Evolutionary conservation across 2,888 invertebrate species (phyloP).

Genomic region (Itoplectis maculator): DNA sequence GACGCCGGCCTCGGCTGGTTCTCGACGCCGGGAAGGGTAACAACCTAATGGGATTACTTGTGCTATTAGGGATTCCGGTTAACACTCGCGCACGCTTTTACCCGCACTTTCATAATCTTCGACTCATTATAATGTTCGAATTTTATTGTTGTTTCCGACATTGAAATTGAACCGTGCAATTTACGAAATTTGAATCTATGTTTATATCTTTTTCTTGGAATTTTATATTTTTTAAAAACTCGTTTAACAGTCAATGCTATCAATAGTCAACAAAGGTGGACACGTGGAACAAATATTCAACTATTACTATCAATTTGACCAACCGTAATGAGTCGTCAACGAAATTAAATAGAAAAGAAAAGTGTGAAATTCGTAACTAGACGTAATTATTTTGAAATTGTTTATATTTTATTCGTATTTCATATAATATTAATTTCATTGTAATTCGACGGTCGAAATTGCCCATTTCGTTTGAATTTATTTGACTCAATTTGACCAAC

Average conservation of each 20-base stretch:
- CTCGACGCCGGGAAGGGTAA: conserved; percentile 30
- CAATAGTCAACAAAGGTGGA: no score
- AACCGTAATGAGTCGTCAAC: no score
- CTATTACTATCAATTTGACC: no score
- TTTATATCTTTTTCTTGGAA: not conserved
- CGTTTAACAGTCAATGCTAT: no score
- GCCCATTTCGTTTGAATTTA: not conserved
- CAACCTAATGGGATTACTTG: conserved; percentile 66
- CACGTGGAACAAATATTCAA: no score
- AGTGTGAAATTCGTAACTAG: no score
- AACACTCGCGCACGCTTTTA: conserved; percentile 14
- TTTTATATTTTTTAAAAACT: no score
- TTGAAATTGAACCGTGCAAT: not conserved
- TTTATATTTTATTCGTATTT: not conserved
- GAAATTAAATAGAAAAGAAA: no score
- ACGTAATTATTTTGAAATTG: no score
- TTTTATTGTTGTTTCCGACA: not conserved
- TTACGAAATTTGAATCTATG: not conserved
- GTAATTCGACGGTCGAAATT: not conserved
- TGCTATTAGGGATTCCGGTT: conserved; percentile 60
- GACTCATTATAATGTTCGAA: conserved; percentile 25
- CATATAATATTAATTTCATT: not conserved
- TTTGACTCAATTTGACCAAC: no score
- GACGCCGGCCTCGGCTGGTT: conserved; percentile 38
- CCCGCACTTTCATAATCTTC: conserved; percentile 30